A percentile compares a stretch with the other conserved stretches of the same genome.
These are phyloP conservation scores for Hanleya hanleyi DNA, from an alignment of 2,888 invertebrate genomes.

Conservation along the genomic window DNA sequence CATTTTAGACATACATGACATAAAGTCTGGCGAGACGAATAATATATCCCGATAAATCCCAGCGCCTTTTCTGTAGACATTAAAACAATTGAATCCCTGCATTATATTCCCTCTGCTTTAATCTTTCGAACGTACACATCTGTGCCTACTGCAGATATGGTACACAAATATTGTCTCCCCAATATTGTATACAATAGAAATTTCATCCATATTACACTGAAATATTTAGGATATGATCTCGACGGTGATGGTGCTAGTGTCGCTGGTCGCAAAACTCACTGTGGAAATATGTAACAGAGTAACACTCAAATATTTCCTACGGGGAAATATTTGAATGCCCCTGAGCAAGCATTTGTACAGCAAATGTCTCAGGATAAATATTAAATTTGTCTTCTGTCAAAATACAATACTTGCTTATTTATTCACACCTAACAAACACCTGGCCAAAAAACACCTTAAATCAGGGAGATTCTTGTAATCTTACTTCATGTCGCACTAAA, in stretches of 20 bases:
- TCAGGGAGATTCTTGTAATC: background rate
- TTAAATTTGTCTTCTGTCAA: slow-evolving; percentile 2
- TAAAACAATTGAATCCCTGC: too few species aligned
- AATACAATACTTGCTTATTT: slow-evolving; percentile 2
- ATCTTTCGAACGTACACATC: too few species aligned
- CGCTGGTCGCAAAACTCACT: too few species aligned
- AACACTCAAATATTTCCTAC: background rate
- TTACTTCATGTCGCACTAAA: too few species aligned
- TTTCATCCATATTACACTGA: background rate
- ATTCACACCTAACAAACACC: slow-evolving; percentile 7
- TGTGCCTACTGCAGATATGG: too few species aligned
- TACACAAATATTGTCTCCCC: background rate
- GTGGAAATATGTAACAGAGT: too few species aligned
- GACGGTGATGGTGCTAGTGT: too few species aligned
- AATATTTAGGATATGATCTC: slow-evolving; percentile 2
- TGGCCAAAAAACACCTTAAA: background rate
- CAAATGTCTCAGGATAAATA: slow-evolving; percentile 5
- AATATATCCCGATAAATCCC: too few species aligned
- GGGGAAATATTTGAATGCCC: background rate
- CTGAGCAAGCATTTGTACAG: slow-evolving; percentile 7
- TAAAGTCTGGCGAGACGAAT: too few species aligned
- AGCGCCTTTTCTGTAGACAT: too few species aligned
- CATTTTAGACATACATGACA: too few species aligned
- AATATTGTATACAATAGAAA: slow-evolving; percentile 5
- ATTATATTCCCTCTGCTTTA: too few species aligned